Conservation (phyloP, 2,888 invertebrate genomes). For the Heliconius aoede region DNA sequence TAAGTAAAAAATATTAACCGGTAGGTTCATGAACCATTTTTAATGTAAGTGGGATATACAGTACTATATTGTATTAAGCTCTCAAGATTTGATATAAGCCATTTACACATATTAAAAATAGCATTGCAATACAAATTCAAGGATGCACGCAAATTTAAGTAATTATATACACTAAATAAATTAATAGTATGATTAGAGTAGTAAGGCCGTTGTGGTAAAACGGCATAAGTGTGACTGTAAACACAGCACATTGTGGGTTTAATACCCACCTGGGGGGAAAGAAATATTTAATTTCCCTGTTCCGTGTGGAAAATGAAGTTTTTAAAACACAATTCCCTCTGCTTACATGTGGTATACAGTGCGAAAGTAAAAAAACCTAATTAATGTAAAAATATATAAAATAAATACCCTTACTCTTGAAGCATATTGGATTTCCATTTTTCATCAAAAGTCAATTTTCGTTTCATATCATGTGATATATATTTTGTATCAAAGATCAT, state of each 20-base stretch:
- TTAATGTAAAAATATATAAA: slow-evolving; percentile 3
- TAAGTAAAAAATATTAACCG: neutral
- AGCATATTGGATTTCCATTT: slow-evolving; percentile 81
- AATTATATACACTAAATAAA: too few relatives aligned
- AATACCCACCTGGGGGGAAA: too few relatives aligned
- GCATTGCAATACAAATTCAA: too few relatives aligned
- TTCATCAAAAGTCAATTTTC: slow-evolving; percentile 71
- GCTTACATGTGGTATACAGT: neutral
- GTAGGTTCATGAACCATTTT: too few relatives aligned
- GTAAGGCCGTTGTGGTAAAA: too few relatives aligned
- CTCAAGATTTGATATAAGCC: too few relatives aligned
- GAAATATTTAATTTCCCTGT: neutral
- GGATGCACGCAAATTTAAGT: too few relatives aligned
- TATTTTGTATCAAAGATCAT: slow-evolving; percentile 89
- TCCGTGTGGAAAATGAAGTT: neutral
- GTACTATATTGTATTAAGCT: too few relatives aligned
- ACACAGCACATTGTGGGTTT: too few relatives aligned
- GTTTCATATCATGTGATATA: slow-evolving; percentile 84
- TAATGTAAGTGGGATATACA: neutral
- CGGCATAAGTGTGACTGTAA: too few relatives aligned
- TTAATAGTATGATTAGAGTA: too few relatives aligned
- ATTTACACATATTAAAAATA: too few relatives aligned
- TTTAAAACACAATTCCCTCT: neutral
- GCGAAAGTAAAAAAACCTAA: neutral
- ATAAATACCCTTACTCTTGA: slow-evolving; percentile 68